Base-by-base conservation (phyloP, 1,140 invertebrate genomes). In the Drosophila trapezifrons region DNA sequence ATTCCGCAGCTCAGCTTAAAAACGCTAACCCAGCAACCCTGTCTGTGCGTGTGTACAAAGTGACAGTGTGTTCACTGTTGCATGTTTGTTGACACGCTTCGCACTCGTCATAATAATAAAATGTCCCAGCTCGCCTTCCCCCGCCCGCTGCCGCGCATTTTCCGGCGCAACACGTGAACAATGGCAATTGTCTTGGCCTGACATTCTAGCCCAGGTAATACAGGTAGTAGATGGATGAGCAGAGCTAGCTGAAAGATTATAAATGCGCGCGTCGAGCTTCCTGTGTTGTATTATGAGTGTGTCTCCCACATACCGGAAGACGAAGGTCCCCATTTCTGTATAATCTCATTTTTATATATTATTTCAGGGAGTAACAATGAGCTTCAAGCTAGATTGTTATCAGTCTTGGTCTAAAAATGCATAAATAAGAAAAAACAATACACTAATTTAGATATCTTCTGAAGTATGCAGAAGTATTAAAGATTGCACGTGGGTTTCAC, bases 21-120 rank as follows among this genome's bases (percentile, higher is more conserved):
- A 13, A 15, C 49, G 29, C 49, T 5, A 4, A 9, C 13, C 29
- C 17, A 20, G 2, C 29, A 52, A 20, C 49, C 17, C 51, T 52
- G 18, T 29, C 51, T 52, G 13, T 25, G 25, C 64, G 45, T 27
- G 58, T 43, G 38, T 37, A 22, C 37, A 40, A 58, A 64, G 54
- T 59, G 62, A 35, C 40, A 43, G 25, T 40, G 45, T 65, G 60
- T 52, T 56, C 58, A 27, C 63, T 59, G 82, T 86, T 78, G 78
- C 82, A 81, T 86, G 82, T 86, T 86, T 86, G 70, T 70, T 86
- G 71, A 86, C 75, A 85, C 70, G 74, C 78, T 81, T 76, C 75
- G 49, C 42, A 82, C 63, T 79, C 71, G 71, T 79, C 83, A 82
- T 69, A 73, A 82, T 76, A 86, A 76, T 77, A 79, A 83, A 87